Base-by-base conservation (phyloP, 2,113 vertebrate species). In the Pelecanus crispus region DNA sequence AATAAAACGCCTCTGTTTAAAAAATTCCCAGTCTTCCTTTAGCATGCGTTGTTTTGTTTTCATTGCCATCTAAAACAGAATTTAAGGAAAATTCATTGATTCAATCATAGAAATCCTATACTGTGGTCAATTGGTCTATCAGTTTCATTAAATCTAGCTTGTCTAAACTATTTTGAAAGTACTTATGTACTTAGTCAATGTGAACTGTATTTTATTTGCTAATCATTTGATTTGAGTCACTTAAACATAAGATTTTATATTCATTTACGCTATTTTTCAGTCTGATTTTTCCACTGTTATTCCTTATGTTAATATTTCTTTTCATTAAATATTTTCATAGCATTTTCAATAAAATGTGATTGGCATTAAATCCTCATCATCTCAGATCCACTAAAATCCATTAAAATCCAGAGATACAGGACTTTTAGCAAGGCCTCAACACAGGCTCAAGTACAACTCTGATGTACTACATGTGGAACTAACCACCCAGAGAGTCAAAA, bases 11-110 rank as follows among this genome's bases (percentile, higher is more conserved):
- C 99, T 98, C 93, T 99, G 99, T 91, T 99, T 99, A 95, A 99
- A 99, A 96, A 99, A 99, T 91, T 99, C 99, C 98, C 99, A 99
- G 95, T 99, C 99, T 94, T 99, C 99, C 91, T 99, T 99, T 47
- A 99, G 98, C 98, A 99, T 98, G 67, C 98, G 98, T 88, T 99
- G 99, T 65, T 99, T 99, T 44, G 98, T 98, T 98, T 98, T 99
- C 98, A 99, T 97, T 86, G 99, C 98, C 98, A 98, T 99, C 99
- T 99, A 95, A 61, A 92, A 95, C 55, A 97, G 61, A 95, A 97
- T 95, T 95, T 73, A 92, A 91, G 38, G 81, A 94, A 62, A 91
- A 84, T 63, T 86, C 77, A 84, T 53, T 94, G 74, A 89, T 94
- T 86, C 59, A 71, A 86, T 72, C 82, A 74, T 1, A 88, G 77